A percentile compares a stretch with the other conserved stretches of the same genome.
Evolutionary conservation across 2,797 vertebrate genomes (phyloP).

Genomic region (Myotis myotis): DNA sequence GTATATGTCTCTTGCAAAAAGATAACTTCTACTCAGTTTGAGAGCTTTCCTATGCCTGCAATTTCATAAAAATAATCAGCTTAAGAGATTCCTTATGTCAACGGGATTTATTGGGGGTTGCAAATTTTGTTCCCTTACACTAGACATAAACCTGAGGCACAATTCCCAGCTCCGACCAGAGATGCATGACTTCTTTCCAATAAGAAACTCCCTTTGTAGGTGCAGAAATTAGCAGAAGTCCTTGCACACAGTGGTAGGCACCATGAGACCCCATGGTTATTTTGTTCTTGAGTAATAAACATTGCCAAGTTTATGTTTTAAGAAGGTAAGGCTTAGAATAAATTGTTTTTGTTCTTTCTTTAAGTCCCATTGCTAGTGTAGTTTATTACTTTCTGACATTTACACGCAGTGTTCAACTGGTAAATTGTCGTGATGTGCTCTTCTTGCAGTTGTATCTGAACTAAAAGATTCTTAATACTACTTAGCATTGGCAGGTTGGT

Average conservation of each 20-base stretch:
- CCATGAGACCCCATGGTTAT: background rate
- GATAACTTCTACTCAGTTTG: background rate
- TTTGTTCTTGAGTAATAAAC: background rate
- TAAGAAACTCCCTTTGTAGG: background rate
- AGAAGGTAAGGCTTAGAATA: background rate
- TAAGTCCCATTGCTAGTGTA: background rate
- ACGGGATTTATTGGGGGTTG: background rate
- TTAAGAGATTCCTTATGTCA: background rate
- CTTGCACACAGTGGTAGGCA: background rate
- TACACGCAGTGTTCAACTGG: background rate
- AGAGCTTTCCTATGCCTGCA: background rate
- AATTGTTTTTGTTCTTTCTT: background rate
- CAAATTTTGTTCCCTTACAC: background rate
- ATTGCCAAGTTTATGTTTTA: background rate
- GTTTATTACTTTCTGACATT: background rate
- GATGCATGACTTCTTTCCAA: background rate
- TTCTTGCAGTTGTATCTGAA: background rate
- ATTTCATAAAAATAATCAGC: background rate
- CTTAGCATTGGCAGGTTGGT: background rate
- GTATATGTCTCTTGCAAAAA: background rate
- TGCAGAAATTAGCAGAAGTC: background rate
- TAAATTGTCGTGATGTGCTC: background rate
- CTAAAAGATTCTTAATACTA: background rate
- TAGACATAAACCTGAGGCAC: background rate
- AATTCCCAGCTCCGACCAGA: background rate